A percentile compares a stretch with the other conserved stretches of the same genome.
phyloP scores from a whole-genome alignment of 2,888 invertebrate species.

The Calameuta idolon region DNA sequence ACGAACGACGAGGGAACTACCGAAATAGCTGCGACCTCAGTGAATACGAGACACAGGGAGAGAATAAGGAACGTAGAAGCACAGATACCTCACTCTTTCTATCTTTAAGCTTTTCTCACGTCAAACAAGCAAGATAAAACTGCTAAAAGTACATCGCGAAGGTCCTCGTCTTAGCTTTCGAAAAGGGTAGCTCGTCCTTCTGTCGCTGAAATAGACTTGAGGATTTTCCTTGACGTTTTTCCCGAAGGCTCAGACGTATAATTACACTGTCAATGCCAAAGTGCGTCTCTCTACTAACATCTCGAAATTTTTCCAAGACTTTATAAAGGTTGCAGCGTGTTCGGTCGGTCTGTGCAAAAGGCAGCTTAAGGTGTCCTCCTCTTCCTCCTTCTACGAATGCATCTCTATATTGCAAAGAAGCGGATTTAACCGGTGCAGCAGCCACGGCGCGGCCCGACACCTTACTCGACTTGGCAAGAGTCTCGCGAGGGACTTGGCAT shows the following conservation, averaged over 20 bases:
- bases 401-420: constrained; percentile 34
- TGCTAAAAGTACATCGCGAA: not conserved
- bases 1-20: not conserved
- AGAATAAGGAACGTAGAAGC: not conserved
- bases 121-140: not conserved
- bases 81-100: not conserved
- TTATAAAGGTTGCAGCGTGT: not conserved
- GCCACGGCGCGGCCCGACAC: constrained; percentile 45
- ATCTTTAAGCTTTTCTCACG: not conserved
- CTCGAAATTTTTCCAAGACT: not conserved
- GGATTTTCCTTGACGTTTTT: not conserved
- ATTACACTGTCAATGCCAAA: not conserved
- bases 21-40: not conserved
- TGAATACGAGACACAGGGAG: not conserved
- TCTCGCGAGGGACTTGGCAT: constrained; percentile 25
- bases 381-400: not conserved
- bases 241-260: not conserved
- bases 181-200: not conserved
- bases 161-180: not conserved
- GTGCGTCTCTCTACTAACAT: not conserved
- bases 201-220: not conserved
- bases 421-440: constrained; percentile 52
- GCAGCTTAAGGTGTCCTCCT: not conserved
- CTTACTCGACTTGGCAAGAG: constrained; percentile 61
- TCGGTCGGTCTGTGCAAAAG: not conserved